phyloP scores from a whole-genome alignment of 2,888 invertebrate genomes.

The Eristalis arbustorum region DNA sequence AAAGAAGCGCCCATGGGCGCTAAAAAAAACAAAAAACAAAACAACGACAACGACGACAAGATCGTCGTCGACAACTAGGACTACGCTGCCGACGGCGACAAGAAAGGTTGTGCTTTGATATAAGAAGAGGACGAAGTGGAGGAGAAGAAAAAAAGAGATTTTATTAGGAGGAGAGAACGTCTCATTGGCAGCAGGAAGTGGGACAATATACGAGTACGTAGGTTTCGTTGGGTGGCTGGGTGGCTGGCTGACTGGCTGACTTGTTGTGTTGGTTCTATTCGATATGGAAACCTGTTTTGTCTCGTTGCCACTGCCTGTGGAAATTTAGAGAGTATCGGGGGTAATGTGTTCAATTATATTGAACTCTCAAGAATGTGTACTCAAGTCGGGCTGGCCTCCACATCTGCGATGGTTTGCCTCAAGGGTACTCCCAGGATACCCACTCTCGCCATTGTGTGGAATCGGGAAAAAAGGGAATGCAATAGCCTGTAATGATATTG shows the following conservation, averaged over 20 bases:
- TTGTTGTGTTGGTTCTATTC: background rate
- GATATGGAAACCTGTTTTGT: background rate
- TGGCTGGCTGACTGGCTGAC: background rate
- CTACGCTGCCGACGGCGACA: background rate
- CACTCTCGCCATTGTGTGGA: background rate
- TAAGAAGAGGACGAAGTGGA: background rate
- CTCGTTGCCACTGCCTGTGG: background rate
- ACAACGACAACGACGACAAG: slow-evolving; percentile 4
- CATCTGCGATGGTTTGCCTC: background rate
- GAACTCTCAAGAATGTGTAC: slow-evolving; percentile 47
- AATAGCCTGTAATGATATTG: slow-evolving; percentile 66
- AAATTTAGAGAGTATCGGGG: slow-evolving; percentile 31
- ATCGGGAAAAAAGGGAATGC: slow-evolving; percentile 16
- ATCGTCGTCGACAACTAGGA: background rate
- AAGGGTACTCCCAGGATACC: background rate
- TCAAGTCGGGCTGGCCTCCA: background rate
- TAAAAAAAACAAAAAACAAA: background rate
- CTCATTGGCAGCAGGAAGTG: slow-evolving; percentile 49
- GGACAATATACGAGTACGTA: slow-evolving; percentile 20
- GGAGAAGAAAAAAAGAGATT: background rate
- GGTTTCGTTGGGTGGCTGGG: slow-evolving; percentile 1
- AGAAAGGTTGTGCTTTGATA: background rate
- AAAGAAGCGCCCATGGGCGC: slow-evolving; percentile 39
- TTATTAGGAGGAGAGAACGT: slow-evolving; percentile 36
- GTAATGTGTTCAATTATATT: slow-evolving; percentile 64